Base-by-base conservation (phyloP, 2,888 invertebrate species). In the Gastrophysa polygoni region DNA sequence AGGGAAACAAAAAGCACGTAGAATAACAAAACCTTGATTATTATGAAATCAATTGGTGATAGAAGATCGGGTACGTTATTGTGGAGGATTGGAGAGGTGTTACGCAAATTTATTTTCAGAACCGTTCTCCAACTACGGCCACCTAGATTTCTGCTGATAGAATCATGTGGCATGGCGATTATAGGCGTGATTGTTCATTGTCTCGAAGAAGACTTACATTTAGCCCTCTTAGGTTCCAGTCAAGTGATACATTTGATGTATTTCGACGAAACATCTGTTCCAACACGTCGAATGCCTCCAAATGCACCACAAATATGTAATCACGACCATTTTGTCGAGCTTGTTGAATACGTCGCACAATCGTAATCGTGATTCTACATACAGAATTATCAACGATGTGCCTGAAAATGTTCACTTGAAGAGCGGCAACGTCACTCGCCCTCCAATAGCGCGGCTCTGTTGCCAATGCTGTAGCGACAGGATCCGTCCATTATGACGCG, bases 381-480 rank as follows among this genome's bases (percentile, higher is more conserved):
- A 59, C 43, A 63, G 55, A 29, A 56, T 63, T 51, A 59, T 69
- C 68, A 66, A 63, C 63, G 59, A 68, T 66, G 50, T 48, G 61
- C 47, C 59, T 56, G 58, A 59, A 57, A 57, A 63, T 65, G 56
- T 61, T 49, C 56, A 63, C 63, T 43, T 46, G 49, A 38, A 48
- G 62, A 55, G 63, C 71, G 80, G 77, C 80, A 80, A 79, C 79
- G 68, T 61, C 62, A 77, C 69, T 56, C 75, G 75, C 74, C 75
- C 72, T 71, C 75, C 68, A 70, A 72, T 71, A 68, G 66, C 57
- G 55, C 47, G 14, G 63, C 73, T 16, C 20, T 54, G 70, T 69
- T 73, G 76, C 70, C 75, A 60, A 47, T 59, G 60, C 50, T 51
- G 57, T 54, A 46, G 60, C 59, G 66, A 56, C 72, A 61, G 63